Conservation (phyloP, 2,888 invertebrate species). For the Pachymerium ferrugineum region DNA sequence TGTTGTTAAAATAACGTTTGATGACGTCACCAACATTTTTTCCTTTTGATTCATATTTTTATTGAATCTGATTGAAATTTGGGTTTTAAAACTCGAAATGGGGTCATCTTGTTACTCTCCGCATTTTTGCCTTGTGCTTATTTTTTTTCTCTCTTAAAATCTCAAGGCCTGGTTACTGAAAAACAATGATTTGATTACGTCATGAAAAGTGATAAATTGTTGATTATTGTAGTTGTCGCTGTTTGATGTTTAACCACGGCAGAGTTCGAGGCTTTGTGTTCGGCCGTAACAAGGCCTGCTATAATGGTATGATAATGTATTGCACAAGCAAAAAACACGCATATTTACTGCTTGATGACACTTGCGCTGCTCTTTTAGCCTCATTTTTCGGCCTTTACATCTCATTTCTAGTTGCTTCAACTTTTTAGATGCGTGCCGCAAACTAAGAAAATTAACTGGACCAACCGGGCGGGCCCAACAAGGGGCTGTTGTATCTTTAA, state of each 20-base stretch:
- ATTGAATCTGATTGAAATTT: no score
- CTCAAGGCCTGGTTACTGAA: background rate
- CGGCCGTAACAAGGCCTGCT: conserved; percentile 25
- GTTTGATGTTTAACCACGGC: conserved; percentile 20
- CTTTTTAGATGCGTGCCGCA: background rate
- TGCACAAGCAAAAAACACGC: background rate
- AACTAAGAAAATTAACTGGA: background rate
- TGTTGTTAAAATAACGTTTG: no score
- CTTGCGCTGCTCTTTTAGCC: background rate
- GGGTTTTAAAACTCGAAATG: no score
- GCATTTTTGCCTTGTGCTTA: no score
- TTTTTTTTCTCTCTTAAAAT: no score
- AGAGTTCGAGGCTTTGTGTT: conserved; percentile 27
- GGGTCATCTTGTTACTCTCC: no score
- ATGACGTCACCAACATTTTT: no score
- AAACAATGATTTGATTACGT: no score
- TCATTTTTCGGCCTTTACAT: background rate
- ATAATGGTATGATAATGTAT: background rate
- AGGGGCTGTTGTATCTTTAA: background rate
- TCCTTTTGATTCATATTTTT: no score
- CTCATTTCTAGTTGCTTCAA: background rate
- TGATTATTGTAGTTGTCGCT: background rate
- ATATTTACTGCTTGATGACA: no score
- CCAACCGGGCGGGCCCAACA: background rate
- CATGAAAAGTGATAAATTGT: no score